A percentile compares a stretch with the other conserved stretches of the same genome.
Conservation (phyloP, 1,140 invertebrate species). For the Brachionus rubens region DNA sequence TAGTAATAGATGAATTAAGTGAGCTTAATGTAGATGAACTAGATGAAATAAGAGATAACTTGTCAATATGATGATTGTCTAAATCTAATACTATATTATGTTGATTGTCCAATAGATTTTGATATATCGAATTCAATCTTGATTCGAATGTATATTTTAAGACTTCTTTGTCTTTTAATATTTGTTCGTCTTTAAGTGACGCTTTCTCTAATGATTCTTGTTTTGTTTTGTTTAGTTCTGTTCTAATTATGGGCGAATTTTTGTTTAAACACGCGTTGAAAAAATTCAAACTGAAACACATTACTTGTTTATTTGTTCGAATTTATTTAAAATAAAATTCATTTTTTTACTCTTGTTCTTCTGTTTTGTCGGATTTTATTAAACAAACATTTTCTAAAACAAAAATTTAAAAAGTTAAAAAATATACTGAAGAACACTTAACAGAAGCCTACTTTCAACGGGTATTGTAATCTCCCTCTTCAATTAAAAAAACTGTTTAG, state of each 20-base stretch:
- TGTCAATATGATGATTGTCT: background rate
- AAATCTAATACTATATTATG: background rate
- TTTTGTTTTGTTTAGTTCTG: background rate
- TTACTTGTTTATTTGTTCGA: background rate
- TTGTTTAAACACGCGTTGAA: background rate
- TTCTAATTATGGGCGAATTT: background rate
- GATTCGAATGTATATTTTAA: background rate
- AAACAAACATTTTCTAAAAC: no score
- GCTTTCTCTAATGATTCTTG: no score
- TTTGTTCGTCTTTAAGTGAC: no score
- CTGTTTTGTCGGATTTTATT: no score
- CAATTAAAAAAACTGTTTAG: no score
- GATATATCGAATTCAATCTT: background rate
- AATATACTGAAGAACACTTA: no score
- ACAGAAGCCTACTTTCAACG: no score
- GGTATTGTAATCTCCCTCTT: no score
- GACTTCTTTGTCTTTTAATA: no score
- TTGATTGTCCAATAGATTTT: background rate
- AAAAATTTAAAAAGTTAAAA: no score
- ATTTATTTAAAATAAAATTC: no score
- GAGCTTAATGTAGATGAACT: constrained; percentile 2
- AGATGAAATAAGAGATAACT: background rate
- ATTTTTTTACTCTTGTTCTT: no score
- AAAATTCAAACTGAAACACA: constrained; percentile 33
- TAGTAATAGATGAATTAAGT: background rate